These are phyloP conservation scores for Solenodon paradoxus DNA, from an alignment of 2,113 vertebrate species.

Conservation along the genomic window DNA sequence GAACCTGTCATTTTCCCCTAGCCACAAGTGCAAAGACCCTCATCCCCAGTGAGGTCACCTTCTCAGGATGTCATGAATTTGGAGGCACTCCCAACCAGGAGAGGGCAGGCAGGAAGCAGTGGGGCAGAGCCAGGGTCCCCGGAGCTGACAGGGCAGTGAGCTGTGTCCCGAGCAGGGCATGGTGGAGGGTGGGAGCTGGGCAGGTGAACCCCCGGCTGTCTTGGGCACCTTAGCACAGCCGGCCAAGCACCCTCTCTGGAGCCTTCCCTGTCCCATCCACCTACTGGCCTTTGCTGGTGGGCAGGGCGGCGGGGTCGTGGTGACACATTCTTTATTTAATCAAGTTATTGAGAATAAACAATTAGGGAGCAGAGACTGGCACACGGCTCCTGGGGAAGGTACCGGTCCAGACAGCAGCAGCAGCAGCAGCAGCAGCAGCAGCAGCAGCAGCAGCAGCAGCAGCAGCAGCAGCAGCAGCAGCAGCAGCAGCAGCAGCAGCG, in stretches of 20 bases:
- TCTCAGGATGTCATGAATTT: neutral
- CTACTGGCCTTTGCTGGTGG: neutral
- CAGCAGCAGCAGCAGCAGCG: no score
- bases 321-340: neutral
- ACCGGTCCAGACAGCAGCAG: no score
- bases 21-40: neutral
- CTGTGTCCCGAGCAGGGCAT: neutral
- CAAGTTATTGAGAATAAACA: neutral
- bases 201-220: neutral
- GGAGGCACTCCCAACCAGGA: no score
- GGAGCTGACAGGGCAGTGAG: neutral
- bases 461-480: no score
- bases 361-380: neutral
- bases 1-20: no score
- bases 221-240: neutral
- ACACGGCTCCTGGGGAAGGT: neutral
- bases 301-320: fast-evolving
- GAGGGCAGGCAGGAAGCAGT: fast-evolving
- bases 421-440: no score
- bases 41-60: neutral
- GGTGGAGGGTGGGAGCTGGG: neutral
- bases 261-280: neutral
- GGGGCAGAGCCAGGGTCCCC: fast-evolving
- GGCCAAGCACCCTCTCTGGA: neutral
- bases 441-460: no score